phyloP scores from a whole-genome alignment of 2,113 vertebrate species.

The Nothobranchius kuhntae region DNA sequence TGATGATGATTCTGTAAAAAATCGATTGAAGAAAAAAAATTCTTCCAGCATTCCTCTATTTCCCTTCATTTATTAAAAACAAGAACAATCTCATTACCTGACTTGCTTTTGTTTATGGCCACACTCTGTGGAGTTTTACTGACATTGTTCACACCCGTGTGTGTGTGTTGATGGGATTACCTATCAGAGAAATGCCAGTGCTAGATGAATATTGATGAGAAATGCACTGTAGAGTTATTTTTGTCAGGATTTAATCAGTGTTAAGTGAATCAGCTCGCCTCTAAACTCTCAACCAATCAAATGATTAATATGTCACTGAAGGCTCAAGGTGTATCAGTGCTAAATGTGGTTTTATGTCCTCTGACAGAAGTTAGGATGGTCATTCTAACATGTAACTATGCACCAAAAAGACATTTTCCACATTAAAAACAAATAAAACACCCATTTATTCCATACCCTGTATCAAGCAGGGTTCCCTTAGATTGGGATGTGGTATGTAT shows the following conservation, averaged over 20 bases:
- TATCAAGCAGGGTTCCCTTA: too few species aligned
- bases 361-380: conserved; percentile 3
- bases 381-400: conserved; percentile 14
- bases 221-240: conserved; percentile 57
- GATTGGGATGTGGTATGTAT: background rate
- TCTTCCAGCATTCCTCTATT: too few species aligned
- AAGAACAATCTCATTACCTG: conserved; percentile 40
- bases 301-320: conserved; percentile 52
- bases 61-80: too few species aligned
- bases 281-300: conserved; percentile 53
- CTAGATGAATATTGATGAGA: conserved; percentile 60
- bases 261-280: conserved; percentile 55
- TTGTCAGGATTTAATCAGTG: conserved; percentile 66
- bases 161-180: conserved; percentile 48
- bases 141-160: conserved; percentile 42
- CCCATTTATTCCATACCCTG: background rate
- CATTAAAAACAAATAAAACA: background rate
- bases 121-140: conserved; percentile 38
- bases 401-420: background rate
- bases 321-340: conserved; percentile 2
- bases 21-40: too few species aligned
- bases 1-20: background rate
- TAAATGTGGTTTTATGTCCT: conserved; percentile 20
- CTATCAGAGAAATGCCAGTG: conserved; percentile 58
- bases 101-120: conserved; percentile 41